Percentiles rank a stretch among this genome's conserved stretches.
phyloP scores from a whole-genome alignment of 2,113 vertebrate genomes.

The Cyanoderma ruficeps region DNA sequence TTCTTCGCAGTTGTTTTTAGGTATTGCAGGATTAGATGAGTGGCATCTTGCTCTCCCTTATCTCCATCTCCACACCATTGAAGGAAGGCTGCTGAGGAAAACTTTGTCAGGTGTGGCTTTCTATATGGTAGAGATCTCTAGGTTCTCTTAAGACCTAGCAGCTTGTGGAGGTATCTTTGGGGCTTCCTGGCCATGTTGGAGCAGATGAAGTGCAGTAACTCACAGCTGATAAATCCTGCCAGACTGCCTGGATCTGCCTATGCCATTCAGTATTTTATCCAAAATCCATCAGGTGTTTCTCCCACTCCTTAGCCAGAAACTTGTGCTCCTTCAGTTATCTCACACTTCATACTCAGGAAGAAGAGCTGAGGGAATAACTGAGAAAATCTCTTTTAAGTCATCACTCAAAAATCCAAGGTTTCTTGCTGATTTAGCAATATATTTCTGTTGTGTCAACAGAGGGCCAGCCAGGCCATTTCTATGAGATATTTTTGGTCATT shows the following conservation, averaged over 20 bases:
- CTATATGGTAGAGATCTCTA: rapidly evolving
- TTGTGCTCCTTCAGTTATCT: neutral
- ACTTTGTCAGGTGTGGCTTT: neutral
- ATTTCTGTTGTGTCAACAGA: neutral
- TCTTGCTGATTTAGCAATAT: constrained; percentile 6
- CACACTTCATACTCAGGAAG: neutral
- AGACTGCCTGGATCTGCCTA: neutral
- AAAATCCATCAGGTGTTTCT: neutral
- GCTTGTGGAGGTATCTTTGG: neutral
- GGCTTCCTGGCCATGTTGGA: neutral
- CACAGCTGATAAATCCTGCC: neutral
- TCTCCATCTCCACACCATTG: neutral
- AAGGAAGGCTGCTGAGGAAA: neutral
- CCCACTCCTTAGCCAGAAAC: neutral
- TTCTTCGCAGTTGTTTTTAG: neutral
- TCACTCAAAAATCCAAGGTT: neutral
- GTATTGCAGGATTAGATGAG: neutral
- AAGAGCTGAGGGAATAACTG: neutral
- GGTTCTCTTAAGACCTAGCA: neutral
- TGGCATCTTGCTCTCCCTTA: neutral
- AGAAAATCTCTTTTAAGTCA: neutral
- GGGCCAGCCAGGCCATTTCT: neutral
- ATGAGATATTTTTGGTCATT: neutral
- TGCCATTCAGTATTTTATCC: neutral
- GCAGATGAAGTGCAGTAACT: neutral